Conservation (phyloP, 2,888 invertebrate genomes). For the Drosophila colorata region DNA sequence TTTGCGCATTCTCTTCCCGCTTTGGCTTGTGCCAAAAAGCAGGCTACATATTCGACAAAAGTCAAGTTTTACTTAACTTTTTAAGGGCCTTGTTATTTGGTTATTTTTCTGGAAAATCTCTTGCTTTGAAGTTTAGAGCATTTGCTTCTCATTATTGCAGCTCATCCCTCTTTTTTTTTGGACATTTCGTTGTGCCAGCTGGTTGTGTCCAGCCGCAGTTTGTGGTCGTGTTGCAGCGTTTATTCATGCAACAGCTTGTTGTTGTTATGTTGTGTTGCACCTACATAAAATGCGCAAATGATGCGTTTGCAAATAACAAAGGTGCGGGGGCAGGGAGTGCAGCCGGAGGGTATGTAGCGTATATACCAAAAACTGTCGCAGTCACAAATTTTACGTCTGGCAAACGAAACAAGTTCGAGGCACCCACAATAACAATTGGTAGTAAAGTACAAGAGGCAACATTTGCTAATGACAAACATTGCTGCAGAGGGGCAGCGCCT, state of each 20-base stretch:
- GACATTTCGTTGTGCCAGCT: slow-evolving; percentile 7
- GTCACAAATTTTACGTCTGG: slow-evolving; percentile 76
- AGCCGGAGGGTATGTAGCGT: neutral
- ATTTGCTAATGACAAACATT: slow-evolving; percentile 81
- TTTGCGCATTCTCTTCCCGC: neutral
- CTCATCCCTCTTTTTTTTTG: slow-evolving; percentile 9
- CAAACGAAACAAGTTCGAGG: slow-evolving; percentile 55
- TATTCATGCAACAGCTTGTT: slow-evolving; percentile 61
- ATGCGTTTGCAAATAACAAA: slow-evolving; percentile 69
- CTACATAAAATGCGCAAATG: slow-evolving; percentile 76
- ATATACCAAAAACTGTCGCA: slow-evolving; percentile 71
- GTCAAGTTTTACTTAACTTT: neutral
- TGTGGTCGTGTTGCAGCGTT: slow-evolving; percentile 62
- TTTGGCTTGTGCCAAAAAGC: neutral
- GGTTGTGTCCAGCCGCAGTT: slow-evolving; percentile 44
- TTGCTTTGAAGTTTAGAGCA: neutral
- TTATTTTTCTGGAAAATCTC: neutral
- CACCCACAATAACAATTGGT: slow-evolving; percentile 55
- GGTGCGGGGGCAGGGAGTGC: neutral
- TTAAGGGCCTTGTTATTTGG: neutral
- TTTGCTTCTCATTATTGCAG: slow-evolving; percentile 8
- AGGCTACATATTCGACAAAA: neutral
- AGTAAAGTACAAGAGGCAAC: slow-evolving; percentile 80
- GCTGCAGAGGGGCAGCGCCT: slow-evolving; percentile 12
- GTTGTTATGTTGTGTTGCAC: slow-evolving; percentile 59